Base-by-base conservation (phyloP, 2,888 invertebrate species). In the Margaritifera margaritifera region DNA sequence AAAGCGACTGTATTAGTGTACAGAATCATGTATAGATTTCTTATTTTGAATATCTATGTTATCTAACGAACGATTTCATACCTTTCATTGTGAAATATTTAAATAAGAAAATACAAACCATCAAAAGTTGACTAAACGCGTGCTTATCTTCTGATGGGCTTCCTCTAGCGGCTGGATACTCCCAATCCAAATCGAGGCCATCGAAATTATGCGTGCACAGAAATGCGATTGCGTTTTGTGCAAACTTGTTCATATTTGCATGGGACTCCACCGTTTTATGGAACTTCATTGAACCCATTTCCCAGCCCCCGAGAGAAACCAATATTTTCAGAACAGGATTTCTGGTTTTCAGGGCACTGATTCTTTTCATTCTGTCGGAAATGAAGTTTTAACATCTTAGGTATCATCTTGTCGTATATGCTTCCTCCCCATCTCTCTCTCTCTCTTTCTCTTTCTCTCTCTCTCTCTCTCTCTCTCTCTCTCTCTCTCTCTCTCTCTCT, bases 131-230 rank as follows among this genome's bases (percentile, higher is more conserved):
- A 4, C 76, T 79, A 62, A 78, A 85, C 18, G 74, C 62, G 4
- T 81, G 74, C 62, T 84, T 84, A 68, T 86, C 85, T 31, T 64
- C 78, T 3, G 82, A 65, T 0, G 75, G 79, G 66, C 84, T 82
- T 18, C 84, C 86, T 31, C 84, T 64, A 15, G 66, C 71, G 6
- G 62, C 79, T 0, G 97, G 97, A 87, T 97, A 97, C 86, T 96
- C 96, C 97, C 97, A 97, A 84, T 97, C 96, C 52, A 97, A 91
- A 83, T 96, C 96, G 0, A 97, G 90, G 4, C 98, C 98, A 74
- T 94, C 93, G 87, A 97, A 97, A 64, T 94, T 93, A 85, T 80
- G 63, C n/a, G 71, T 54, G 22, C 81, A 69, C 56, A 84, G 60
- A 65, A 70, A 86, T 25, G 57, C 66, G 55, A 77, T 78, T 52